Conservation (phyloP, 2,113 vertebrate species). For the Ancistrus triradiatus region DNA sequence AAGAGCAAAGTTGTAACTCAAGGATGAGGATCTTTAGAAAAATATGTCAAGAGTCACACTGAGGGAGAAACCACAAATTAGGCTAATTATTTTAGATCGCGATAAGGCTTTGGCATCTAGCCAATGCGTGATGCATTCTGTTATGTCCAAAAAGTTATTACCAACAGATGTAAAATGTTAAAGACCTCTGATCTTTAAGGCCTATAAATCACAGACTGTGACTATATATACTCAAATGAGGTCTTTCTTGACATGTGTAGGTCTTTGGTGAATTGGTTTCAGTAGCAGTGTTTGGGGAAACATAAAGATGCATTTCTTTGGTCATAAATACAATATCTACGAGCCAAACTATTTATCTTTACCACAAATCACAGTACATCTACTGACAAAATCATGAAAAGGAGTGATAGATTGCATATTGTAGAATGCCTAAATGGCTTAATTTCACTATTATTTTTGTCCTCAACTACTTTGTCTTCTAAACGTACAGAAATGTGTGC, state of each 20-base stretch:
- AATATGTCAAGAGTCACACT: constrained; percentile 31
- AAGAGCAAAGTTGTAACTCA: constrained; percentile 51
- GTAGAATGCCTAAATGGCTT: no score
- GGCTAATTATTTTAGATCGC: constrained; percentile 36
- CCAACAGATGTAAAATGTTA: constrained; percentile 47
- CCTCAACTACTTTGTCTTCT: no score
- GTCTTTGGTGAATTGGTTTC: constrained; percentile 36
- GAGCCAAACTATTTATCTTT: constrained; percentile 33
- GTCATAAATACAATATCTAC: constrained; percentile 37
- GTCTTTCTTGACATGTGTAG: constrained; percentile 15
- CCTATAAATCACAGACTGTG: constrained; percentile 40
- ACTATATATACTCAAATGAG: constrained; percentile 35
- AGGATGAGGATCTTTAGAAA: constrained; percentile 49
- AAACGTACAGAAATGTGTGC: no score
- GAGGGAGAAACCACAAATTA: constrained; percentile 39
- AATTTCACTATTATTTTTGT: no score
- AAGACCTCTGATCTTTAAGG: constrained; percentile 34
- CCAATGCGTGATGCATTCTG: constrained; percentile 46
- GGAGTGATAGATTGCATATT: no score
- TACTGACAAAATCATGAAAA: constrained; percentile 25
- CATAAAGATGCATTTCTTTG: constrained; percentile 49
- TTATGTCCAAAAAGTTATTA: constrained; percentile 40
- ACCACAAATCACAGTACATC: constrained; percentile 44
- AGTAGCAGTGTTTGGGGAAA: constrained; percentile 37
- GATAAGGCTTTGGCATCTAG: constrained; percentile 43